Evolutionary conservation across 2,888 invertebrate species (phyloP), one percentile per base, ranked within the genome.

Genomic region (Alentia gelatinosa): DNA sequence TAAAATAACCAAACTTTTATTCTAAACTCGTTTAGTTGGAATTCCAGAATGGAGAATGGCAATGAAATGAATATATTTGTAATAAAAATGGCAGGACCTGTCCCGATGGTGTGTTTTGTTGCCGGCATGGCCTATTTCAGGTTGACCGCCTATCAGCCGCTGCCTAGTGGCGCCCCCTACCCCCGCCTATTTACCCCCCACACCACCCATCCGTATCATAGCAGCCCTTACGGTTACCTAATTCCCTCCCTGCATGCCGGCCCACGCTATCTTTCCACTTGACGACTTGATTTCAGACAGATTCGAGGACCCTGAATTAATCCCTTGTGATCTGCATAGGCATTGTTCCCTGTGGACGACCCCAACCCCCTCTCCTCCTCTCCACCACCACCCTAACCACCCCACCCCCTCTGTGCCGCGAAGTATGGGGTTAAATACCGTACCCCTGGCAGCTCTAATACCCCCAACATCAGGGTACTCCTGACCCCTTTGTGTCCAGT

Each of bases 261-360:
- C 68, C 68, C 68, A 68, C 68, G 68, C 68, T 68, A 68, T 68
- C 68, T 68, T 68, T 68, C 68, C 68, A 68, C 68, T 68, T 15
- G 68, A 68, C 4, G 30, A 30, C 68, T 68, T 30, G 68, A 30
- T 68, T 68, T 26, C 68, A 68, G 68, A 30, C 68, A 68, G 68
- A 68, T 68, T 30, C 33, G 68, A 68, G 68, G 30, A 68, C 33
- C 68, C 15, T 68, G 68, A 30, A 68, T 68, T 68, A 68, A 68
- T 68, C 68, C 68, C 68, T 30, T 5, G 68, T 68, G 68, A 68
- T 68, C 68, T 68, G 68, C 68, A 68, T 30, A 0, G 4, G 30
- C 68, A 68, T 68, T 68, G 68, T 68, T 30, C 1, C 33, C 68
- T 19, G 19, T 47, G 7, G 47, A 12, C 19, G 47, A 47, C 68